These are phyloP conservation scores for Endomychus coccineus DNA, from an alignment of 2,888 invertebrate species.

Conservation along the genomic window DNA sequence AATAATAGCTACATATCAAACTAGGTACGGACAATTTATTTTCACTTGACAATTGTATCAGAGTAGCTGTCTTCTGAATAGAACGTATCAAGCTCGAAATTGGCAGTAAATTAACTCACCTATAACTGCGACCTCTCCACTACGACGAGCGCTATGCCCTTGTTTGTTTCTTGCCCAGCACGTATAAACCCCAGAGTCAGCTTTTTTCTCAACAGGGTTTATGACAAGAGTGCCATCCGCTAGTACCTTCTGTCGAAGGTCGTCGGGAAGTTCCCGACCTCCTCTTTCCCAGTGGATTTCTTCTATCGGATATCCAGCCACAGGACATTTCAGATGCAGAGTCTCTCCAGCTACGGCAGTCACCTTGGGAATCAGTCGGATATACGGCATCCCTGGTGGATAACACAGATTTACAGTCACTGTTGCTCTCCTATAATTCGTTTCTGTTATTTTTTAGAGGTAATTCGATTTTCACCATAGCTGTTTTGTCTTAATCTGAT, in stretches of 20 bases:
- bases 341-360: constrained; percentile 74
- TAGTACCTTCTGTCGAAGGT: constrained; percentile 67
- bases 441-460: no score
- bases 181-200: constrained; percentile 71
- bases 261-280: constrained; percentile 67
- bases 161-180: constrained; percentile 74
- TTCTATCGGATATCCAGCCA: constrained; percentile 75
- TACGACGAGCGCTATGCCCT: constrained; percentile 64
- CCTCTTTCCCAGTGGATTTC: constrained; percentile 74
- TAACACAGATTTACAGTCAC: background rate
- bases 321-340: constrained; percentile 69
- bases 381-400: constrained; percentile 64
- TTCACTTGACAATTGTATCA: no score
- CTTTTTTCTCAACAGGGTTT: constrained; percentile 65
- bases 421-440: no score
- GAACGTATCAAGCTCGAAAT: no score
- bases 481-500: no score
- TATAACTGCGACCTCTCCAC: constrained; percentile 69
- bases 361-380: constrained; percentile 70
- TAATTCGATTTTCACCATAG: no score
- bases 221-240: constrained; percentile 69
- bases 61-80: no score
- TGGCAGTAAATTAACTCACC: constrained; percentile 50
- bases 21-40: no score
- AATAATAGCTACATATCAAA: no score